Evolutionary conservation across 2,797 vertebrate species (phyloP), one percentile per base, ranked within the genome.

Genomic region (Galaxias olidus): DNA sequence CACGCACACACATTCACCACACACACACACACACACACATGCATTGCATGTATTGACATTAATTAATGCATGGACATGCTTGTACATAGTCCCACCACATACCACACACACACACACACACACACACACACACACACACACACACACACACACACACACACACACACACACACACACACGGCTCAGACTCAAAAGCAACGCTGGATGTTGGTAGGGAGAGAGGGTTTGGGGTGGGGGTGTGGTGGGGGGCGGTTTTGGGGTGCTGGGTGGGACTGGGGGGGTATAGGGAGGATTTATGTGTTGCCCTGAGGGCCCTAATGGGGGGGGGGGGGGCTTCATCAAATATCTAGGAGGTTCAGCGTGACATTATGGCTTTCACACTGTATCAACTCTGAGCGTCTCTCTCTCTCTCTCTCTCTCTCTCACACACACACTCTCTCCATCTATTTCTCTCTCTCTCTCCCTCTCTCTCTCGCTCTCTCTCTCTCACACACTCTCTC

Each of bases 341-440:
- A 85, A 83, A 83, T 80, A 83, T 85, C 81, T 75, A 80, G 76
- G 70, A 67, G 71, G 61, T 65, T 78, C 69, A 75, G 61, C 62
- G 75, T 80, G 79, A 81, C 83, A 83, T 10, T 58, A 11, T 44
- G 20, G 50, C 52, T 41, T 14, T 65, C 53, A 15, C 41, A 5
- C 17, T 19, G 7, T 18, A 15, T 17, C 52, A 8, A 46, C 4
- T 8, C 1, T 13, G n/a, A n/a, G n/a, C n/a, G n/a, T 8, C 48
- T n/a, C 48, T 4, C 55, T 14, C 57, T 12, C 43, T 10, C 50
- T 14, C 17, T 12, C 54, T 11, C 13, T 50, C 52, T 8, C 30
- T 30, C n/a, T n/a, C n/a, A n/a, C n/a, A n/a, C n/a, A n/a, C n/a
- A n/a, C n/a, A n/a, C n/a, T n/a, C 30, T 30, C 30, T 30, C 30